Percentiles rank a stretch among this genome's conserved stretches.
These are phyloP conservation scores for Drosophila villosipedis DNA, from an alignment of 2,888 invertebrate genomes.

Conservation along the genomic window DNA sequence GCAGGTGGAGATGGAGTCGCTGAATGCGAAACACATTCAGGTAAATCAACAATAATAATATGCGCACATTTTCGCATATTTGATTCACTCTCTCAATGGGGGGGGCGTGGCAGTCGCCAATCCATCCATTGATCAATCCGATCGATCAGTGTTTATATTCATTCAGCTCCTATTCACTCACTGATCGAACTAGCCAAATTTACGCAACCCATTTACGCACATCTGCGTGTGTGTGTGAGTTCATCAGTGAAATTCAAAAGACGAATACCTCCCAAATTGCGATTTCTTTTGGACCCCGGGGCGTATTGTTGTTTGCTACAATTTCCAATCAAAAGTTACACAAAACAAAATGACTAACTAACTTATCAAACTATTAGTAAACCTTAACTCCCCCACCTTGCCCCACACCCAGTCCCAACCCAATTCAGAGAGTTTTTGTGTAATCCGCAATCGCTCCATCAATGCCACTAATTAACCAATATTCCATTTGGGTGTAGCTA, in stretches of 20 bases:
- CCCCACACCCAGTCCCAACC: neutral
- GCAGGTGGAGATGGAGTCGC: conserved; percentile 22
- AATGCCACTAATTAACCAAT: conserved; percentile 50
- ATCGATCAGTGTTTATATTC: conserved; percentile 46
- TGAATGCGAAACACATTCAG: conserved; percentile 29
- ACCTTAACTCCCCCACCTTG: neutral
- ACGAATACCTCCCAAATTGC: conserved; percentile 25
- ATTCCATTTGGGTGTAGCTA: conserved; percentile 1
- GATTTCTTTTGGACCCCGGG: conserved; percentile 24
- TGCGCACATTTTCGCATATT: conserved; percentile 71
- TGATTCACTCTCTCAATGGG: conserved; percentile 54
- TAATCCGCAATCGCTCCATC: conserved; percentile 33
- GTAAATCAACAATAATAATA: conserved; percentile 56
- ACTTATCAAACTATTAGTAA: conserved; percentile 33
- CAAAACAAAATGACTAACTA: conserved; percentile 38
- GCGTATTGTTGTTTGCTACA: conserved; percentile 55
- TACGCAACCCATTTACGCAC: conserved; percentile 18
- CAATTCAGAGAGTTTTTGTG: neutral
- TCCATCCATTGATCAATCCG: conserved; percentile 35
- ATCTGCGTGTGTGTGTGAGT: neutral
- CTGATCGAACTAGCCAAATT: conserved; percentile 45
- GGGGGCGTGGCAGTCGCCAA: conserved; percentile 34
- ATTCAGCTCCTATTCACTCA: conserved; percentile 24
- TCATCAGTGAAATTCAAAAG: conserved; percentile 20
- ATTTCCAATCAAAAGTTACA: conserved; percentile 67